phyloP scores from a whole-genome alignment of 53 echinoderm and acorn worm genomes.

The Pentamera pediparva region DNA sequence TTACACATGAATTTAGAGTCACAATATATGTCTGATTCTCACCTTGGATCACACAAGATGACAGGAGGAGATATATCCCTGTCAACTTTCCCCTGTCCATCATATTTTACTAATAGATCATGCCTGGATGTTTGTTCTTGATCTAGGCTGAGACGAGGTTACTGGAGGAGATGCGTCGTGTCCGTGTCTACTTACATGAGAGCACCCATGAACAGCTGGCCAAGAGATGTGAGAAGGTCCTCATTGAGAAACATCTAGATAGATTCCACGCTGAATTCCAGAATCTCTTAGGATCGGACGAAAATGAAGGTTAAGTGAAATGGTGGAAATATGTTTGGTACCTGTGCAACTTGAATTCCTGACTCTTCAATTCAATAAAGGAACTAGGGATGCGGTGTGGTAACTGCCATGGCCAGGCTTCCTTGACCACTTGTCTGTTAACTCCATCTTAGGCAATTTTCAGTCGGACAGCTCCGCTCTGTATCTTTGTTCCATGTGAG shows the following conservation, averaged over 20 bases:
- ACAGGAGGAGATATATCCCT: too few relatives aligned
- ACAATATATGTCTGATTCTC: background rate
- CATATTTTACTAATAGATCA: background rate
- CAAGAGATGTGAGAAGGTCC: slow-evolving; percentile 89
- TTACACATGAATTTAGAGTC: background rate
- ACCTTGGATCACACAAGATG: too few relatives aligned
- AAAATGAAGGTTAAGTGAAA: slow-evolving; percentile 77
- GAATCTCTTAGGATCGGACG: slow-evolving; percentile 91
- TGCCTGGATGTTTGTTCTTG: background rate
- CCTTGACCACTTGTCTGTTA: too few relatives aligned
- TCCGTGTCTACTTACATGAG: slow-evolving; percentile 91
- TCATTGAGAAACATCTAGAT: slow-evolving; percentile 96
- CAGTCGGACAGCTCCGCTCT: too few relatives aligned
- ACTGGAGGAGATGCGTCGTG: slow-evolving; percentile 84
- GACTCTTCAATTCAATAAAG: too few relatives aligned
- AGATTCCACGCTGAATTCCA: slow-evolving; percentile 98
- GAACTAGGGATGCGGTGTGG: too few relatives aligned
- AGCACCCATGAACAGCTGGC: slow-evolving; percentile 91
- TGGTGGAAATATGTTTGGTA: too few relatives aligned
- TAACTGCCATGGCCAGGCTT: too few relatives aligned
- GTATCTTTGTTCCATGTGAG: too few relatives aligned
- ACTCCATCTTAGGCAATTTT: too few relatives aligned
- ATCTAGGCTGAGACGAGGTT: slow-evolving; percentile 79
- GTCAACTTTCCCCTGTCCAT: background rate
- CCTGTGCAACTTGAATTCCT: too few relatives aligned